A percentile compares a stretch with the other conserved stretches of the same genome.
Evolutionary conservation across 2,113 vertebrate species (phyloP).

Genomic region (Ictidomys tridecemlineatus): DNA sequence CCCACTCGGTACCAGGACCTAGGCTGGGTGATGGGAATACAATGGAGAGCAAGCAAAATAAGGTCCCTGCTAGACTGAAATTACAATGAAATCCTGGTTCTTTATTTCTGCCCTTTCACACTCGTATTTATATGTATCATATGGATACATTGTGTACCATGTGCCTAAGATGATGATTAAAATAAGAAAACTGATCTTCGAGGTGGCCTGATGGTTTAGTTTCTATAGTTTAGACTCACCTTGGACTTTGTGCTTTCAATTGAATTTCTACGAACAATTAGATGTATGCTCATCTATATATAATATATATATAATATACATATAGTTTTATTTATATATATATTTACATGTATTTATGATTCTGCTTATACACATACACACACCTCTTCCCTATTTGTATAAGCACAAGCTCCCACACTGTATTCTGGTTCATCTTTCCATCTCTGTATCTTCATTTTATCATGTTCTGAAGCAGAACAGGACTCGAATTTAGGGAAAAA

Average conservation of each 20-base stretch:
- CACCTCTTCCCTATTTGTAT: not conserved
- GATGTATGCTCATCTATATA: too few relatives aligned
- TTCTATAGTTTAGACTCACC: not conserved
- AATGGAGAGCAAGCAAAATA: not conserved
- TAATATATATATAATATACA: too few relatives aligned
- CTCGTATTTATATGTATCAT: rapidly evolving
- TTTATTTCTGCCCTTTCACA: not conserved
- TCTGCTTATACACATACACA: not conserved
- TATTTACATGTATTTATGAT: too few relatives aligned
- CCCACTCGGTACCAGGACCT: too few relatives aligned
- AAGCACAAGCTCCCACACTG: not conserved
- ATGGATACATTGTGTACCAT: not conserved
- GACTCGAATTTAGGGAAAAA: not conserved
- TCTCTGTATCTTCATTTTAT: not conserved
- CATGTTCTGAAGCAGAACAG: not conserved
- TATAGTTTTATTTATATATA: not conserved
- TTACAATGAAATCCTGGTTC: too few relatives aligned
- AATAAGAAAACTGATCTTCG: not conserved
- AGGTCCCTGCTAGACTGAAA: not conserved
- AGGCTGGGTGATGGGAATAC: not conserved
- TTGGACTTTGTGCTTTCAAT: not conserved
- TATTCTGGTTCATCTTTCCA: not conserved
- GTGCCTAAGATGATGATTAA: not conserved
- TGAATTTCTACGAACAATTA: not conserved
- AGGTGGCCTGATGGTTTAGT: not conserved